phyloP scores from a whole-genome alignment of 1,140 invertebrate species.

The Drosophila sucinea region DNA sequence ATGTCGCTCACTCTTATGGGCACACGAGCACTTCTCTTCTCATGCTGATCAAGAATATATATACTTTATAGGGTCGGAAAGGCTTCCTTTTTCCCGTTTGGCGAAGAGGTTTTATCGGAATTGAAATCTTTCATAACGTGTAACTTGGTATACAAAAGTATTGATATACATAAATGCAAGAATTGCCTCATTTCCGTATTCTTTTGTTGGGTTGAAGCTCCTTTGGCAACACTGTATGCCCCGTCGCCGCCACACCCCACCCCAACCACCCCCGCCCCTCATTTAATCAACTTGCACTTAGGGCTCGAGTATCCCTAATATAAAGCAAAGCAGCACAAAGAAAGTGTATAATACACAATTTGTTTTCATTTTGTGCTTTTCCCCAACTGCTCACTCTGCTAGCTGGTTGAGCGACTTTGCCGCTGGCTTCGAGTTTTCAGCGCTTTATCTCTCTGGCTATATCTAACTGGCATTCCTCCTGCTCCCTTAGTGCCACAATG shows the following conservation, averaged over 20 bases:
- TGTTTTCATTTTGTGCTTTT: conserved; percentile 69
- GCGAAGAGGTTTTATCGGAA: too few relatives aligned
- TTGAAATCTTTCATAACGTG: too few relatives aligned
- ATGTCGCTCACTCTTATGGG: too few relatives aligned
- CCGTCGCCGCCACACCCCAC: too few relatives aligned
- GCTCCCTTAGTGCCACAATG: background rate
- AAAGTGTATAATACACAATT: conserved; percentile 66
- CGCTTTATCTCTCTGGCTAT: conserved; percentile 60
- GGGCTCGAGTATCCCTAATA: conserved; percentile 56
- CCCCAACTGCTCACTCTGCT: conserved; percentile 3
- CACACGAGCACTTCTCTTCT: too few relatives aligned
- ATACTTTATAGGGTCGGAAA: too few relatives aligned
- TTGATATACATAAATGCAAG: too few relatives aligned
- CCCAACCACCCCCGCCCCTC: background rate
- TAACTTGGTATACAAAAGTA: too few relatives aligned
- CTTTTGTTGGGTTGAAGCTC: background rate
- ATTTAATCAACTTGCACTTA: conserved; percentile 29
- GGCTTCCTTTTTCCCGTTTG: too few relatives aligned
- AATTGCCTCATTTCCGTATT: too few relatives aligned
- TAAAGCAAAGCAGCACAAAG: conserved; percentile 11
- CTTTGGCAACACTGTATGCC: background rate
- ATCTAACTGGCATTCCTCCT: conserved; percentile 25
- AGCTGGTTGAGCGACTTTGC: conserved; percentile 50
- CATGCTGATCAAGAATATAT: too few relatives aligned
- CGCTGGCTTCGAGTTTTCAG: conserved; percentile 72